Conservation (phyloP, 2,797 vertebrate genomes). For the Scolopax bukidnonensis region DNA sequence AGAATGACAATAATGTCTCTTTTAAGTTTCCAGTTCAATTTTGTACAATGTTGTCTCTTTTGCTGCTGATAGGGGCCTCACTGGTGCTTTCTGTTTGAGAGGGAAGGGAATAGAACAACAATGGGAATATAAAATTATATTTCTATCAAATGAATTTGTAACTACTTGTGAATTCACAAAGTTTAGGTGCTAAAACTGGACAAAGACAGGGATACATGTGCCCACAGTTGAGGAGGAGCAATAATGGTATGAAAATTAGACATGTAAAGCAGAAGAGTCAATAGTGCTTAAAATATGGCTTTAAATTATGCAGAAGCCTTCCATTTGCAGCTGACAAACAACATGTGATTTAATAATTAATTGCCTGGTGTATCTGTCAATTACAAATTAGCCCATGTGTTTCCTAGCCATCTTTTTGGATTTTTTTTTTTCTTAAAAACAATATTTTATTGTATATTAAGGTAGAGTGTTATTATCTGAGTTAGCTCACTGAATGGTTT, state of each 20-base stretch:
- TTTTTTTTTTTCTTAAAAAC: neutral
- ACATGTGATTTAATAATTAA: constrained; percentile 63
- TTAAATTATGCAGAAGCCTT: constrained; percentile 49
- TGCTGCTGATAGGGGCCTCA: neutral
- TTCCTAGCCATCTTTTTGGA: neutral
- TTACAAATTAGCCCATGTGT: neutral
- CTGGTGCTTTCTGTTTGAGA: neutral
- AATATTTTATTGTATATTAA: neutral
- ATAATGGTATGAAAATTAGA: neutral
- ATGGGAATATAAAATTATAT: neutral
- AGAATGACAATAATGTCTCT: neutral
- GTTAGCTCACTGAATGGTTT: neutral
- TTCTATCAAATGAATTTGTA: neutral
- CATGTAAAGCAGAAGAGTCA: neutral
- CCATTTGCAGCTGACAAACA: constrained; percentile 42
- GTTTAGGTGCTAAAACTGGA: neutral
- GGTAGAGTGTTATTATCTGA: neutral
- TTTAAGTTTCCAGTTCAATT: neutral
- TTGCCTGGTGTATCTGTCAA: neutral
- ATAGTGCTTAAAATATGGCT: neutral
- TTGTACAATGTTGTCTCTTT: neutral
- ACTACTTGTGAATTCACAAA: neutral
- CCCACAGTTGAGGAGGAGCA: neutral
- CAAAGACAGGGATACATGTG: neutral
- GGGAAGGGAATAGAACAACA: neutral